Percentiles rank a stretch among this genome's conserved stretches.
Evolutionary conservation across 2,888 invertebrate species (phyloP).

Genomic region (Ceraclea dissimilis): DNA sequence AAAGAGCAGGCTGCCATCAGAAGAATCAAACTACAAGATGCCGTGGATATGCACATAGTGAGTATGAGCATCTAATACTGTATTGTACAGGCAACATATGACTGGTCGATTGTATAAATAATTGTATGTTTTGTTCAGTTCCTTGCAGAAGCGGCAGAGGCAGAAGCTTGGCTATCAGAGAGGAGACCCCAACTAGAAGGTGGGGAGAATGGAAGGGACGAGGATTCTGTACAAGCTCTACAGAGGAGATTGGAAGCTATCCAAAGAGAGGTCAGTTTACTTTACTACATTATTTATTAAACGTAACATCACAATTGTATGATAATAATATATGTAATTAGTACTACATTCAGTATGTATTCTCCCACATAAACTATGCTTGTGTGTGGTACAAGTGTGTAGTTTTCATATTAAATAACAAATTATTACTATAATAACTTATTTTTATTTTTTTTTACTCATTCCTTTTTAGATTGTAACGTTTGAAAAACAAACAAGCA

Average conservation of each 20-base stretch:
- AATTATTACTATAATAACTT: no score
- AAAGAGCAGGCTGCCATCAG: conserved; percentile 67
- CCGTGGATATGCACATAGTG: conserved; percentile 76
- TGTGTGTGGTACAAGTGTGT: not conserved
- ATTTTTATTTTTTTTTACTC: not conserved
- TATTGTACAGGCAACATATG: not conserved
- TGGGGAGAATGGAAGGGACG: conserved; percentile 83
- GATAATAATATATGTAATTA: no score
- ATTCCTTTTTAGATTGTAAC: conserved; percentile 19
- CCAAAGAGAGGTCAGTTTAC: conserved; percentile 62
- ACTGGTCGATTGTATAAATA: no score
- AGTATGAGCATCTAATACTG: conserved; percentile 26
- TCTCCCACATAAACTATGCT: not conserved
- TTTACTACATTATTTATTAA: not conserved
- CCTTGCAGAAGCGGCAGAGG: conserved; percentile 83
- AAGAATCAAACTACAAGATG: conserved; percentile 66
- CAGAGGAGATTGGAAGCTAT: conserved; percentile 77
- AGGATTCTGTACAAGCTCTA: conserved; percentile 79
- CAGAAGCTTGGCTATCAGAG: conserved; percentile 87
- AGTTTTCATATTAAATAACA: no score
- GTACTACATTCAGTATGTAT: no score
- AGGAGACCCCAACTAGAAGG: conserved; percentile 68
- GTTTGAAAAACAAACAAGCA: conserved; percentile 23
- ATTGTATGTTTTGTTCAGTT: conserved; percentile 48
- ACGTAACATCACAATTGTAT: no score